phyloP scores from a whole-genome alignment of 2,113 vertebrate genomes.

The Austrofundulus limnaeus region DNA sequence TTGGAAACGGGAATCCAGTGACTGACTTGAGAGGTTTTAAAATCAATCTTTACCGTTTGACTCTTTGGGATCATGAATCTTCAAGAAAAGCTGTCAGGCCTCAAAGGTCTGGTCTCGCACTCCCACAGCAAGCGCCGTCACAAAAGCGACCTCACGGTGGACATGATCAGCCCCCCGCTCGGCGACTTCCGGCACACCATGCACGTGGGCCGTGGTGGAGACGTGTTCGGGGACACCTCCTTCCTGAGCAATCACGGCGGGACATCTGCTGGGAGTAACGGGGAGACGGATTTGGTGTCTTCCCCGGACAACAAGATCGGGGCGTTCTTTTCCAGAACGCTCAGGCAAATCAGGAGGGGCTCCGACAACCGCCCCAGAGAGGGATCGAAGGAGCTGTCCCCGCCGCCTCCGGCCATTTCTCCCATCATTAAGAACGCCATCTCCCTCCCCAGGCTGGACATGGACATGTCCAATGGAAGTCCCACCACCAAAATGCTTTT shows the following conservation, averaged over 20 bases:
- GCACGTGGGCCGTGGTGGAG: slow-evolving; percentile 94
- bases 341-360: slow-evolving; percentile 85
- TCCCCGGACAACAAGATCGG: slow-evolving; percentile 76
- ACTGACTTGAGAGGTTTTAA: slow-evolving; percentile 2
- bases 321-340: slow-evolving; percentile 86
- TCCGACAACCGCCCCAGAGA: slow-evolving; percentile 76
- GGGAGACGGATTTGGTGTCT: slow-evolving; percentile 73
- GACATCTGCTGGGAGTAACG: slow-evolving; percentile 52
- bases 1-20: slow-evolving; percentile 22
- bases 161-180: slow-evolving; percentile 96
- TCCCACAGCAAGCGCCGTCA: slow-evolving; percentile 87
- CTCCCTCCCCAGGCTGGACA: slow-evolving; percentile 88
- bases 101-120: slow-evolving; percentile 87
- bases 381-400: slow-evolving; percentile 75
- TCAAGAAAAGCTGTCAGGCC: slow-evolving; percentile 89
- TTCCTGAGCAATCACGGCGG: slow-evolving; percentile 95
- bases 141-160: slow-evolving; percentile 85
- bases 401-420: slow-evolving; percentile 84
- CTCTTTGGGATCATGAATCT: slow-evolving; percentile 83
- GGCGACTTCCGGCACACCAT: slow-evolving; percentile 98
- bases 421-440: slow-evolving; percentile 98
- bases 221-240: slow-evolving; percentile 95
- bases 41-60: neutral
- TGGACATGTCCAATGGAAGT: slow-evolving; percentile 76
- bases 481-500: slow-evolving; percentile 80